phyloP scores from a whole-genome alignment of 2,888 invertebrate species.

The Dinocampus coccinellae region DNA sequence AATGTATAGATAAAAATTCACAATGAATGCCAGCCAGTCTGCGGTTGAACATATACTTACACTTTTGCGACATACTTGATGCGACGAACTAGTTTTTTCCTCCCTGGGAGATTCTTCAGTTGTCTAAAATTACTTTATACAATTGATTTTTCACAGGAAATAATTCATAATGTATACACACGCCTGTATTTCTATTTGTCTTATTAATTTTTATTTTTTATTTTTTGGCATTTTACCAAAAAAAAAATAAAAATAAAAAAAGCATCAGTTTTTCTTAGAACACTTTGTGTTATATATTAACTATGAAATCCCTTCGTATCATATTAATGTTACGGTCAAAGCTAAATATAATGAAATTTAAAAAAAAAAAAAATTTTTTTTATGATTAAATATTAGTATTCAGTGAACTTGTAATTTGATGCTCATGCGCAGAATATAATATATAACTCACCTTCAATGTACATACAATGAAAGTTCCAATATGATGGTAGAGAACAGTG shows the following conservation, averaged over 20 bases:
- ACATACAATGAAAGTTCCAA: constrained; percentile 24
- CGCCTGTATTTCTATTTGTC: neutral
- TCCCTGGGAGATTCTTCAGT: neutral
- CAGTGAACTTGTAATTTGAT: constrained; percentile 20
- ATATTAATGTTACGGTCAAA: no score
- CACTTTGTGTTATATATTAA: neutral
- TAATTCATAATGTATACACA: no score
- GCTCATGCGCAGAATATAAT: constrained; percentile 41
- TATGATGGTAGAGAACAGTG: neutral
- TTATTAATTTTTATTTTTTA: neutral
- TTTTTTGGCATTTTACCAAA: neutral
- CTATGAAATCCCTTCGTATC: neutral
- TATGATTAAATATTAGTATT: neutral
- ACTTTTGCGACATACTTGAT: constrained; percentile 3
- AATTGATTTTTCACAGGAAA: constrained; percentile 1
- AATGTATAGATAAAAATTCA: constrained; percentile 21
- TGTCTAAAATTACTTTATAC: constrained; percentile 22
- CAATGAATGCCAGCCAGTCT: constrained; percentile 14
- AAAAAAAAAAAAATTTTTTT: neutral
- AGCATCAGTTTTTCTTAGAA: neutral
- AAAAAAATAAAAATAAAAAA: no score
- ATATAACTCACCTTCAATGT: constrained; percentile 23
- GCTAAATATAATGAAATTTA: neutral
- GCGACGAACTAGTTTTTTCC: constrained; percentile 9
- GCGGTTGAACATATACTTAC: neutral